Base-by-base conservation (phyloP, 2,888 invertebrate species). In the Trachelus stipa region DNA sequence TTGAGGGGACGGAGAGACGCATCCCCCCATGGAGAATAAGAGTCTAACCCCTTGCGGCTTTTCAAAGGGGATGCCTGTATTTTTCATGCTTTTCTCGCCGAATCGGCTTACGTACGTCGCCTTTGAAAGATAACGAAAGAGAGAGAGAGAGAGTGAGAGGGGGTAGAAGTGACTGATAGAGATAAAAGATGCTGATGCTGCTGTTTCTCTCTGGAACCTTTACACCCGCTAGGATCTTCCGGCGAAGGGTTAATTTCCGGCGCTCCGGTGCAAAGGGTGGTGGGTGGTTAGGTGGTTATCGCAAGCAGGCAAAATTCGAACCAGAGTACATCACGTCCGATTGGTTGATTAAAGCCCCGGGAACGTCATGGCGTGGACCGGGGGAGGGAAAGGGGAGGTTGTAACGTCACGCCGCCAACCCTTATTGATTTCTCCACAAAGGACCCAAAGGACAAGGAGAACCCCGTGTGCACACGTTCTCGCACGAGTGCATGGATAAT, bases 191-290 rank as follows among this genome's bases (percentile, higher is more conserved):
- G 56, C 56, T 23, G 56, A 56, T 56, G 56, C 15, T 40, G 40
- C 40, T 40, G 40, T 40, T 40, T 15, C 9, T 56, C 23, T 9
- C 56, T 56, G 23, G 56, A 56, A 56, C 23, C 23, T 23, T 23
- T 56, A 9, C 56, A 56, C 23, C 56, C 23, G 56, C 23, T 56
- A 56, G 56, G 23, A 56, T 23, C 56, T 71, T 71, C 71, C 71
- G 71, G 71, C 71, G 81, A 79, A 82, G 81, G 83, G 80, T 83
- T 83, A 79, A 83, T 83, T 83, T 83, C 83, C 83, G 82, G 80
- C 73, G 56, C 76, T 73, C 81, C 40, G 79, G 79, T 80, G 80
- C 37, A 77, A 75, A 77, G 68, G 34, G 73, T 68, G 68, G 35
- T 35, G 35, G 35, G 12, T 12, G 35, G 12, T 35, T 35, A 12